Percentiles rank a stretch among this genome's conserved stretches.
phyloP scores from a whole-genome alignment of 1,140 invertebrate genomes.

The Danaus plexippus region DNA sequence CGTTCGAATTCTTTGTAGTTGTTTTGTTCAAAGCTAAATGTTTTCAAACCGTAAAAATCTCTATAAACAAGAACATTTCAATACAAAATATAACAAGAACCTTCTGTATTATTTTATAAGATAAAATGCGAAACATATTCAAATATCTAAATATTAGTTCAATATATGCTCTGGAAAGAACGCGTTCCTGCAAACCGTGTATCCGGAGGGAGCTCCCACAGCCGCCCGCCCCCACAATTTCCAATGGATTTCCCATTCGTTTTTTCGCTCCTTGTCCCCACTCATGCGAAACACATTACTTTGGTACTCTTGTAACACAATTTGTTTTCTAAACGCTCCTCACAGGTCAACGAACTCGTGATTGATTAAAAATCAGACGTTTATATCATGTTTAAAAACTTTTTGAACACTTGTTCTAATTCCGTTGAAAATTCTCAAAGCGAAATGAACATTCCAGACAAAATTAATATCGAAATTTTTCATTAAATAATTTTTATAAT shows the following conservation, averaged over 20 bases:
- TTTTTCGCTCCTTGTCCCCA: conserved; percentile 53
- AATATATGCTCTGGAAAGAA: conserved; percentile 15
- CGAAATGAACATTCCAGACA: no score
- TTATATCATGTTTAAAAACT: no score
- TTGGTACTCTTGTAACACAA: conserved; percentile 49
- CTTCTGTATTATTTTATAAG: no score
- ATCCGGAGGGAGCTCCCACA: conserved; percentile 31
- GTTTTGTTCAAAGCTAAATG: conserved; percentile 4
- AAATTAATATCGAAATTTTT: no score
- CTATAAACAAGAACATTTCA: no score
- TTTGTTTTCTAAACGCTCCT: conserved; percentile 53
- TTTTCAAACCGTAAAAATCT: neutral
- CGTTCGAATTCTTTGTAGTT: no score
- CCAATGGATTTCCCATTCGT: conserved; percentile 51
- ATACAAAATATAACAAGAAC: no score
- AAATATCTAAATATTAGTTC: conserved; percentile 1
- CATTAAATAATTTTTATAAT: no score
- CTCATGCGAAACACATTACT: conserved; percentile 50
- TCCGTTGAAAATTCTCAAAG: no score
- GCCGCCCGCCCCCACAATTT: conserved; percentile 33
- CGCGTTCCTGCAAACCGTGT: conserved; percentile 35
- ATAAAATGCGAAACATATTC: conserved; percentile 30
- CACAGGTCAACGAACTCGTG: conserved; percentile 29
- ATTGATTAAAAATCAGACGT: conserved; percentile 26
- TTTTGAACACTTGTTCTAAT: no score